A percentile compares a stretch with the other conserved stretches of the same genome.
phyloP scores from a whole-genome alignment of 1,140 invertebrate genomes.

The Papilio polyxenes region DNA sequence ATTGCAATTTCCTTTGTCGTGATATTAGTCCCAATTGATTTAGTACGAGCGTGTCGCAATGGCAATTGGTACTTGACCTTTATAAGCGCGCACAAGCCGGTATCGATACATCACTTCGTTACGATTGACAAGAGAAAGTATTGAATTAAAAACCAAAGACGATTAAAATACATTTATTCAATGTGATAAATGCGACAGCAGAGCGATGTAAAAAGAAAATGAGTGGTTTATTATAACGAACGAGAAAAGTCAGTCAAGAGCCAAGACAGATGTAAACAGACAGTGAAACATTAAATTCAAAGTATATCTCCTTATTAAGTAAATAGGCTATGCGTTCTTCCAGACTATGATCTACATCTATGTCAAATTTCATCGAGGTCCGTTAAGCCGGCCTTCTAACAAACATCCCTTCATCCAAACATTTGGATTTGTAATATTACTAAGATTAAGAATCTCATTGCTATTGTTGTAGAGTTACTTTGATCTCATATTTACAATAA shows the following conservation, averaged over 20 bases:
- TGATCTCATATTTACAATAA: background rate
- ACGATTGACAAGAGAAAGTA: background rate
- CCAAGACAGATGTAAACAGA: too few species aligned
- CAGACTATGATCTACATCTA: too few species aligned
- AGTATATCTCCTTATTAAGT: too few species aligned
- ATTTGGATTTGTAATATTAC: too few species aligned
- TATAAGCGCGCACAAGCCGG: background rate
- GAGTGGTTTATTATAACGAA: too few species aligned
- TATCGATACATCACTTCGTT: slow-evolving; percentile 16
- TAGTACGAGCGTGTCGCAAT: slow-evolving; percentile 4
- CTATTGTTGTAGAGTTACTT: background rate
- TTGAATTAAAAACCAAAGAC: background rate
- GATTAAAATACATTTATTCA: background rate
- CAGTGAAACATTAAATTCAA: too few species aligned
- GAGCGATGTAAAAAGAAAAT: too few species aligned
- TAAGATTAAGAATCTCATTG: background rate
- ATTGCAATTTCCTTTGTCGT: slow-evolving; percentile 5
- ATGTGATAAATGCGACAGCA: background rate
- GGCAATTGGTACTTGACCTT: slow-evolving; percentile 21
- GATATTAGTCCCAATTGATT: slow-evolving; percentile 2
- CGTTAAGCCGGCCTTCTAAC: too few species aligned
- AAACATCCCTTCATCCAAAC: too few species aligned
- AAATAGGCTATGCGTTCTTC: too few species aligned
- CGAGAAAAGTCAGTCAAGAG: too few species aligned
- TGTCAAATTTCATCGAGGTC: too few species aligned